These are phyloP conservation scores for Andrena fulva DNA, from an alignment of 2,888 invertebrate species.

Conservation along the genomic window DNA sequence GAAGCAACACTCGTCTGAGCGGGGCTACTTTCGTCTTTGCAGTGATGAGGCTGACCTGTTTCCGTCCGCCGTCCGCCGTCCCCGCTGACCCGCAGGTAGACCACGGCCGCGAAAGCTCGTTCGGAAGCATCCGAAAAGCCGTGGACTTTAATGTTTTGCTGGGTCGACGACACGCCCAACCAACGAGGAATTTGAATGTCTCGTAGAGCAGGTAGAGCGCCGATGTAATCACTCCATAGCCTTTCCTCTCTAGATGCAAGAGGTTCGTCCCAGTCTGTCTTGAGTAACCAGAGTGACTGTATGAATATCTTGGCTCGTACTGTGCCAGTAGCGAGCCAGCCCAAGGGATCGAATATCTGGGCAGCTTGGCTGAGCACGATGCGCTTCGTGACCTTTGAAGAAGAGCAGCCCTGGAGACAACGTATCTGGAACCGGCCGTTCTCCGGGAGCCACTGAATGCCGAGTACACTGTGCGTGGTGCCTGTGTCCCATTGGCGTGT, in stretches of 20 bases:
- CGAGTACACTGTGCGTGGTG: slow-evolving; percentile 21
- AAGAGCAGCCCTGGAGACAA: too few species aligned
- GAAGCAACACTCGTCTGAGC: slow-evolving; percentile 19
- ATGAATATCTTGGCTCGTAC: slow-evolving; percentile 57
- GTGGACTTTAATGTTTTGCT: slow-evolving; percentile 37
- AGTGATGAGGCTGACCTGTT: slow-evolving; percentile 16
- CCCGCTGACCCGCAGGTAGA: slow-evolving; percentile 19
- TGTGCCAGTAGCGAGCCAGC: slow-evolving; percentile 44
- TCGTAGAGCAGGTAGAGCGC: slow-evolving; percentile 6
- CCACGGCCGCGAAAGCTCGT: slow-evolving; percentile 53
- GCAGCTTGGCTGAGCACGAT: slow-evolving; percentile 43
- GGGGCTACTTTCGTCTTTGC: slow-evolving; percentile 56
- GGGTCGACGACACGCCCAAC: not conserved
- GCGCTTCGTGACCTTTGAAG: slow-evolving; percentile 25
- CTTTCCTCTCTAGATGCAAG: not conserved
- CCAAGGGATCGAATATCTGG: slow-evolving; percentile 57
- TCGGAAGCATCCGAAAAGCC: slow-evolving; percentile 63
- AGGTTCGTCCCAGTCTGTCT: slow-evolving; percentile 52
- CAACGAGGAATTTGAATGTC: slow-evolving; percentile 48
- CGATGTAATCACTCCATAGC: slow-evolving; percentile 28
- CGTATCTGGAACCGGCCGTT: slow-evolving; percentile 26
- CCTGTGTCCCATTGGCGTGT: not conserved
- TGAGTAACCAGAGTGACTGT: slow-evolving; percentile 50
- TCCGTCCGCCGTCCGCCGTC: rapidly evolving
- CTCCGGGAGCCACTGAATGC: slow-evolving; percentile 43